Evolutionary conservation across 2,113 vertebrate species (phyloP).

Genomic region (Donacobius atricapilla): DNA sequence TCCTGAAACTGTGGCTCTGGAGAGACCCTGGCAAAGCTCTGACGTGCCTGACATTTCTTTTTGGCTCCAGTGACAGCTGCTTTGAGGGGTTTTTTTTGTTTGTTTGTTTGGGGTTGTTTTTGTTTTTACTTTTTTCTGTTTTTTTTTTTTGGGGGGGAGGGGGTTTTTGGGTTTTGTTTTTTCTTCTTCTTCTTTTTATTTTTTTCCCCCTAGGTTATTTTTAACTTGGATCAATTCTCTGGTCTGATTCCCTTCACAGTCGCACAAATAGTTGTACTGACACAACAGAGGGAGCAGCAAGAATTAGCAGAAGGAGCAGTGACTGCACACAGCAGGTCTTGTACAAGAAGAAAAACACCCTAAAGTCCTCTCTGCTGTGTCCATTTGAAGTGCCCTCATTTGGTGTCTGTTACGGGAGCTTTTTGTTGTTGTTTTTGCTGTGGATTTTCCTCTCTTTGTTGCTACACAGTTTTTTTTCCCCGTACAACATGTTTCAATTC

Average conservation of each 20-base stretch:
- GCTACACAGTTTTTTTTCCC: not conserved
- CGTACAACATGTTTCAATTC: not conserved
- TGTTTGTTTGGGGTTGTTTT: not conserved
- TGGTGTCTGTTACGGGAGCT: not conserved
- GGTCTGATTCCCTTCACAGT: not conserved
- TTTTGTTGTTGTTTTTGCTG: not conserved
- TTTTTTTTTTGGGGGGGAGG: not conserved
- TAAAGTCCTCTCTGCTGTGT: not conserved
- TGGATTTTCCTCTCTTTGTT: constrained; percentile 17
- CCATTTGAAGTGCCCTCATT: not conserved
- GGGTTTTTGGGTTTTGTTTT: not conserved
- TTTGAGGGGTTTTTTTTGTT: not conserved
- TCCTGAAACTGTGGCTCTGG: not conserved
- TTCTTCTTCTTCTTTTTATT: not conserved
- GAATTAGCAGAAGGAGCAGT: not conserved
- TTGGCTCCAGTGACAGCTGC: not conserved
- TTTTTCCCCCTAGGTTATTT: not conserved
- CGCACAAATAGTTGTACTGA: not conserved
- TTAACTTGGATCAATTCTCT: not conserved
- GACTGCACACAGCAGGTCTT: not conserved
- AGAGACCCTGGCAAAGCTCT: not conserved
- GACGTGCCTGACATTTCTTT: not conserved
- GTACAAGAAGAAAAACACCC: not conserved
- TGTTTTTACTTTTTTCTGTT: not conserved
- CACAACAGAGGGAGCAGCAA: not conserved